These are phyloP conservation scores for Elmis aenea DNA, from an alignment of 2,888 invertebrate species.

Conservation along the genomic window DNA sequence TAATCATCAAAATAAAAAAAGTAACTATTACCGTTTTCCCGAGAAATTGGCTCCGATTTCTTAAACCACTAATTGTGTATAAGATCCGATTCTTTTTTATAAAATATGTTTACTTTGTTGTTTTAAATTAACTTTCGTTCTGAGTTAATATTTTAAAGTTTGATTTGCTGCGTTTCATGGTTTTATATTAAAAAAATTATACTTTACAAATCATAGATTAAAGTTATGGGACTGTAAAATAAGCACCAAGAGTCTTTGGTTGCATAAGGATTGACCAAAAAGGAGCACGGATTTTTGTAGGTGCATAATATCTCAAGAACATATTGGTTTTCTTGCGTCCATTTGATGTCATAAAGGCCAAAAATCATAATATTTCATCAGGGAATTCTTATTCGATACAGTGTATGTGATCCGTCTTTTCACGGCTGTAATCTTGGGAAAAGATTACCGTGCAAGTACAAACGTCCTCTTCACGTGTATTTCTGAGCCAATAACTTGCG, in stretches of 20 bases:
- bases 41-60: too few relatives aligned
- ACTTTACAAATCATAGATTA: conserved; percentile 2
- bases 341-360: conserved; percentile 22
- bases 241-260: too few relatives aligned
- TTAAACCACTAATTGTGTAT: too few relatives aligned
- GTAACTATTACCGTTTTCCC: too few relatives aligned
- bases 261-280: too few relatives aligned
- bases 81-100: too few relatives aligned
- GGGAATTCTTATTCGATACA: conserved; percentile 35
- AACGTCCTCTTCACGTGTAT: conserved; percentile 18
- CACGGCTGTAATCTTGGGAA: conserved; percentile 25
- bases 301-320: conserved; percentile 10
- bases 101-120: too few relatives aligned
- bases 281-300: conserved; percentile 5
- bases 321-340: conserved; percentile 10
- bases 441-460: conserved; percentile 16
- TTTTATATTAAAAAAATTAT: too few relatives aligned
- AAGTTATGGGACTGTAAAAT: conserved; percentile 1
- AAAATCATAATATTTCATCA: conserved; percentile 31
- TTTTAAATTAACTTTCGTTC: too few relatives aligned
- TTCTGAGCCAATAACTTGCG: conserved; percentile 18
- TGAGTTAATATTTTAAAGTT: too few relatives aligned
- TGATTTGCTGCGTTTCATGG: too few relatives aligned
- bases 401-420: conserved; percentile 32
- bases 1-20: too few relatives aligned